Evolutionary conservation across 2,888 invertebrate species (phyloP).

Genomic region (Ptilodon capucinus): DNA sequence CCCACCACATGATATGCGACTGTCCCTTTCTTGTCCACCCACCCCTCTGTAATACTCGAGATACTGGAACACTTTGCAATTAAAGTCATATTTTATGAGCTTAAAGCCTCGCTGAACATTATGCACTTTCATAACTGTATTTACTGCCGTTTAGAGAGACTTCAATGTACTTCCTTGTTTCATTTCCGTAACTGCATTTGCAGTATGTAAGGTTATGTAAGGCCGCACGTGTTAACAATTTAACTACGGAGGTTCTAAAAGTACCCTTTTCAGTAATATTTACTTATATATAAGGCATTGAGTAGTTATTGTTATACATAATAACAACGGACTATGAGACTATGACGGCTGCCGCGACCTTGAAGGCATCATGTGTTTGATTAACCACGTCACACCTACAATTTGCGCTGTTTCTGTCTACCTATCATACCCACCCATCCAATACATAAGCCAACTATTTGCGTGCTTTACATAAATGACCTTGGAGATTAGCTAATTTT

Average conservation of each 20-base stretch:
- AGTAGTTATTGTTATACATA: conserved; percentile 70
- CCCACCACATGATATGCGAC: conserved; percentile 16
- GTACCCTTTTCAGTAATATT: conserved; percentile 34
- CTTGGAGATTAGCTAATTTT: not conserved
- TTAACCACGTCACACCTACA: conserved; percentile 65
- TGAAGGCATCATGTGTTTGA: conserved; percentile 72
- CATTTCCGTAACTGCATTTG: conserved; percentile 19
- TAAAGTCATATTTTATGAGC: conserved; percentile 27
- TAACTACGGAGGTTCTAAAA: conserved; percentile 21
- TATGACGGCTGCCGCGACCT: conserved; percentile 69
- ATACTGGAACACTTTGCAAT: conserved; percentile 20
- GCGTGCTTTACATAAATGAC: conserved; percentile 4
- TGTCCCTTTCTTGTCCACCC: conserved; percentile 31
- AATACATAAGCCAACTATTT: conserved; percentile 18
- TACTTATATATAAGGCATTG: conserved; percentile 65
- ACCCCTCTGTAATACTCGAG: conserved; percentile 18
- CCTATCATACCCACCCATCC: conserved; percentile 25
- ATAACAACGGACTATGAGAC: conserved; percentile 56
- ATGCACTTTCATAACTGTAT: conserved; percentile 26
- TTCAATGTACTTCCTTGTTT: conserved; percentile 20
- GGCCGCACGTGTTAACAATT: conserved; percentile 9
- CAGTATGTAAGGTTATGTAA: conserved; percentile 7
- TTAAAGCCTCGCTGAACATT: conserved; percentile 9
- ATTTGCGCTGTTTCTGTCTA: conserved; percentile 56
- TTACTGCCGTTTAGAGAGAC: conserved; percentile 19